Evolutionary conservation across 2,113 vertebrate species (phyloP).

Genomic region (Synchiropus splendidus): DNA sequence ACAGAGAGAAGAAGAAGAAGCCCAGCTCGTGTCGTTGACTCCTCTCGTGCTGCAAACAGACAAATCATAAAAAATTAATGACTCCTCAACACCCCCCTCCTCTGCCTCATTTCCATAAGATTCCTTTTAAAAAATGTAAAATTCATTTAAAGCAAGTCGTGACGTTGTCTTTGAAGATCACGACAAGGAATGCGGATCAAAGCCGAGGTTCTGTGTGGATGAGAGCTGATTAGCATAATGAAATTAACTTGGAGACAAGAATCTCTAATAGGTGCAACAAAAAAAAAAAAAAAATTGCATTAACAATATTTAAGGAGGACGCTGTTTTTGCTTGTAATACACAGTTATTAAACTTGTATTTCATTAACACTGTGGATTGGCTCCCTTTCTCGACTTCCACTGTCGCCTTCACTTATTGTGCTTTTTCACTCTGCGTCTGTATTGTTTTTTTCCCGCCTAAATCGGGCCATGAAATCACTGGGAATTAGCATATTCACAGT

Average conservation of each 20-base stretch:
- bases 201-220: slow-evolving; percentile 94
- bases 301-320: slow-evolving; percentile 98
- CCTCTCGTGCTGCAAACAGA: slow-evolving; percentile 78
- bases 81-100: slow-evolving; percentile 53
- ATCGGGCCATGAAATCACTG: slow-evolving; percentile 54
- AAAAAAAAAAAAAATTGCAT: slow-evolving; percentile 87
- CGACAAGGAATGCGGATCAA: slow-evolving; percentile 99
- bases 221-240: slow-evolving; percentile 99
- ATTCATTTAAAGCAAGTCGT: slow-evolving; percentile 99
- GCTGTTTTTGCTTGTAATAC: slow-evolving; percentile 95
- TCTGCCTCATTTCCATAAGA: slow-evolving; percentile 95
- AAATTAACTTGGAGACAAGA: slow-evolving; percentile 99
- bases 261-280: slow-evolving; percentile 99
- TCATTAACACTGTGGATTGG: slow-evolving; percentile 98
- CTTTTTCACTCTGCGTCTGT: slow-evolving; percentile 26
- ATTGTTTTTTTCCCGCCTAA: slow-evolving; percentile 40
- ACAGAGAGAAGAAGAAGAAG: slow-evolving; percentile 87
- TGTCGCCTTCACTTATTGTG: slow-evolving; percentile 12
- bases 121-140: slow-evolving; percentile 98
- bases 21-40: slow-evolving; percentile 81
- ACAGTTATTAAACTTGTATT: slow-evolving; percentile 95
- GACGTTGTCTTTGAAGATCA: slow-evolving; percentile 99
- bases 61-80: slow-evolving; percentile 99
- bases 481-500: slow-evolving; percentile 73
- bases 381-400: slow-evolving; percentile 46